Evolutionary conservation across 1,140 invertebrate genomes (phyloP), one percentile per base, ranked within the genome.

Genomic region (Battus philenor): DNA sequence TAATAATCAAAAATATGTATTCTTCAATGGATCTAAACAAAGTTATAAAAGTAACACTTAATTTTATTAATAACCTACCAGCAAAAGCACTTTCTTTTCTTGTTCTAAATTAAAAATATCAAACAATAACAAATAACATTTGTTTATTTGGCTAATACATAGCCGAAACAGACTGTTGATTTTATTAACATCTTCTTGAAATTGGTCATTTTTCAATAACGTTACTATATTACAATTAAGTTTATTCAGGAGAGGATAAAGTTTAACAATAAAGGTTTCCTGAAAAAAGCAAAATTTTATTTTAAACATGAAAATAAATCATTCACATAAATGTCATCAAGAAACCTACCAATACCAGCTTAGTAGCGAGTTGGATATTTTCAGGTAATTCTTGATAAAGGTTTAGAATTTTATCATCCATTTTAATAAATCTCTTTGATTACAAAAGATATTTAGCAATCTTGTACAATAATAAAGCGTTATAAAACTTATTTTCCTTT

Each of bases 141-240:
- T 84, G 33, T 71, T 80, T 9, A 84, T 75, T 58, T 84, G 80
- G 54, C 70, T 77, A n/a, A 61, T 62, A 59, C 75, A 80, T n/a
- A 84, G 50, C 18, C 59, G 49, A 38, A 66, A 78, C 16, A 78
- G 60, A 47, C 80, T 64, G 3, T 53, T 55, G 24, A 73, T 45
- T 52, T 68, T 70, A 18, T 24, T 17, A 10, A 52, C 32, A 32
- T 58, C 24, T 15, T 62, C 54, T 9, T 54, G 47, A 8, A 29
- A 5, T 34, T 31, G 16, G 16, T 33, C 29, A 7, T 56, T 41
- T 20, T 50, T 50, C 12, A 32, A 32, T 45, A 34, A 26, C 10
- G 32, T 30, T 34, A 50, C 50, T 30, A 79, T 36, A 47, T 65
- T 61, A 13, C 55, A 51, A 9, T 56, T 54, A 31, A 79, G 63